phyloP scores from a whole-genome alignment of 2,797 vertebrate genomes.

The Chelon auratus region DNA sequence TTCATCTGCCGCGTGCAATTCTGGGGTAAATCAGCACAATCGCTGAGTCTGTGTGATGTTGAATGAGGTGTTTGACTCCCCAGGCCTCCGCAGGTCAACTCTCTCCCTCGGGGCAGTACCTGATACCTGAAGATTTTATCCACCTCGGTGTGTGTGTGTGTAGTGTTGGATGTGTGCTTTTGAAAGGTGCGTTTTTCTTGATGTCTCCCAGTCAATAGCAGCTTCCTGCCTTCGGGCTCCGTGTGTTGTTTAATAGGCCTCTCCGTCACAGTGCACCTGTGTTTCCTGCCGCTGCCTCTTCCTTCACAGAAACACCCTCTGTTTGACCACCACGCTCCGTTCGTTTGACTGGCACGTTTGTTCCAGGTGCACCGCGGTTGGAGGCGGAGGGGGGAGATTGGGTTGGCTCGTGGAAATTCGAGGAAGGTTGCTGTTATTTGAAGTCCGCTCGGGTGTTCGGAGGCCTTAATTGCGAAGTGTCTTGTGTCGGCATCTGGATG shows the following conservation, averaged over 20 bases:
- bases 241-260: constrained; percentile 77
- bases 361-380: constrained; percentile 66
- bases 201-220: constrained; percentile 82
- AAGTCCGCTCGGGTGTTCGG: constrained; percentile 60
- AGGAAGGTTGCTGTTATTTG: constrained; percentile 60
- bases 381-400: constrained; percentile 61
- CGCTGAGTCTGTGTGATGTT: constrained; percentile 27
- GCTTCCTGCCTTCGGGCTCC: constrained; percentile 83
- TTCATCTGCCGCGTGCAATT: constrained; percentile 16
- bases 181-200: constrained; percentile 84
- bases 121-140: constrained; percentile 85
- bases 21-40: constrained; percentile 30
- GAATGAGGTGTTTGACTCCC: constrained; percentile 63
- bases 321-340: constrained; percentile 71
- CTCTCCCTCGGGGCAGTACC: constrained; percentile 79
- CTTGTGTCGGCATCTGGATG: constrained; percentile 11
- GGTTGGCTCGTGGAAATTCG: constrained; percentile 71
- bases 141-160: constrained; percentile 53
- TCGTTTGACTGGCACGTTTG: constrained; percentile 76
- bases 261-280: constrained; percentile 80
- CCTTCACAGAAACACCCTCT: constrained; percentile 70
- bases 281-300: constrained; percentile 57
- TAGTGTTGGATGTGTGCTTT: constrained; percentile 54
- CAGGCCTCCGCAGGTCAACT: constrained; percentile 73
- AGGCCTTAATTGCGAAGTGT: constrained; percentile 13